These are phyloP conservation scores for Lepisosteus oculatus DNA, from an alignment of 2,113 vertebrate genomes.

Conservation along the genomic window DNA sequence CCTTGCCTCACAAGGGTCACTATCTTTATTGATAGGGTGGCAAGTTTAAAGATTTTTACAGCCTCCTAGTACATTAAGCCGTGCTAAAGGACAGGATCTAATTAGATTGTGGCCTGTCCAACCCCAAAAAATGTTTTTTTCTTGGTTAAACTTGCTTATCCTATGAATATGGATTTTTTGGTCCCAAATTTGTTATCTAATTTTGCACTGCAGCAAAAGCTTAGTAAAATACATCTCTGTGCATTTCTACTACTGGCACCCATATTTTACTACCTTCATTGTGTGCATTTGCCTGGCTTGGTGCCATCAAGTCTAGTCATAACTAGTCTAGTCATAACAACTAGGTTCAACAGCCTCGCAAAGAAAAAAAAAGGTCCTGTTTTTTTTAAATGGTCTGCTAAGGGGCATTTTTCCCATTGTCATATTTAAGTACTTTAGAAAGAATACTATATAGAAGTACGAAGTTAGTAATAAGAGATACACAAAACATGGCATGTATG, in stretches of 20 bases:
- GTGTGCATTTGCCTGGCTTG: background rate
- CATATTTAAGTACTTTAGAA: background rate
- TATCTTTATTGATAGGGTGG: too few species aligned
- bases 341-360: background rate
- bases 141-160: too few species aligned
- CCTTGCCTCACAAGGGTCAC: too few species aligned
- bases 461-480: background rate
- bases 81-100: too few species aligned
- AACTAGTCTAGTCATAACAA: background rate
- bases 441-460: too few species aligned
- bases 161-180: too few species aligned
- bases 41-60: too few species aligned
- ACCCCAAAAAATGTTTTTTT: too few species aligned
- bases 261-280: background rate
- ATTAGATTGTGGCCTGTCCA: too few species aligned
- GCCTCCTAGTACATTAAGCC: too few species aligned
- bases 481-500: background rate
- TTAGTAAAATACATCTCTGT: slow-evolving; percentile 6
- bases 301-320: background rate
- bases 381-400: slow-evolving; percentile 26
- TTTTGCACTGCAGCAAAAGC: background rate
- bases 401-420: slow-evolving; percentile 7
- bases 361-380: background rate
- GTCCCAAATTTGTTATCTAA: background rate
- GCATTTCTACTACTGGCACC: too few species aligned